Base-by-base conservation (phyloP, 1,140 invertebrate genomes). In the Teleopsis dalmanni region DNA sequence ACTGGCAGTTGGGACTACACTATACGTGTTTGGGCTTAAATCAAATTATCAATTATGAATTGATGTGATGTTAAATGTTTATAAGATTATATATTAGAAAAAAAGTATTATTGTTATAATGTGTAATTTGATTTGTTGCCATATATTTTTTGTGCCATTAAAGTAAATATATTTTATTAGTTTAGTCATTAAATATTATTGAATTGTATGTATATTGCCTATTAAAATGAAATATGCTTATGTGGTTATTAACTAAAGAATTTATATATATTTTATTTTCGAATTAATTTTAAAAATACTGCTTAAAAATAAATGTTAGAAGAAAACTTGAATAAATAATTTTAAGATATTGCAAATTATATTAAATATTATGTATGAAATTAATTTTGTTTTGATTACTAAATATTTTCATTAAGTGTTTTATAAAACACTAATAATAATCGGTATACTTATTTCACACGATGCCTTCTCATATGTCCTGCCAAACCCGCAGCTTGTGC, bases 1-100 rank as follows among this genome's bases (percentile, higher is more conserved):
- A 98, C 96, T 35, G 94, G 93, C 44, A 96, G 92, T 60, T 99
- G 97, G 97, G 97, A 99, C 75, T 87, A 85, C 61, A 98, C 94
- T 38, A 76, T 99, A 54, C 80, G 94, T 71, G 91, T 97, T 73
- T 67, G 64, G 64, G 64, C 64, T 40, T 67, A 67, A 62, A 31
- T 19, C 3, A n/a, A 25, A 33, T 14, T 35, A 35, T 18, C 16
- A 7, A 35, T 14, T 43, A 27, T 27, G 23, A 11, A 19, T 42
- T 23, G 3, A 7, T 10, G 25, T 42, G 40, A 26, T 16, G 11
- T 23, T 22, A 13, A 23, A 13, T 23, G 21, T 23, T 40, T 23
- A 13, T 40, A 13, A 16, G 21, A 16, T 40, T 23, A n/a, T n/a
- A n/a, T n/a, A n/a, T n/a, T n/a, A n/a, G n/a, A n/a, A n/a, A n/a